phyloP scores from a whole-genome alignment of 1,140 invertebrate species.

The Chymomyza costata region DNA sequence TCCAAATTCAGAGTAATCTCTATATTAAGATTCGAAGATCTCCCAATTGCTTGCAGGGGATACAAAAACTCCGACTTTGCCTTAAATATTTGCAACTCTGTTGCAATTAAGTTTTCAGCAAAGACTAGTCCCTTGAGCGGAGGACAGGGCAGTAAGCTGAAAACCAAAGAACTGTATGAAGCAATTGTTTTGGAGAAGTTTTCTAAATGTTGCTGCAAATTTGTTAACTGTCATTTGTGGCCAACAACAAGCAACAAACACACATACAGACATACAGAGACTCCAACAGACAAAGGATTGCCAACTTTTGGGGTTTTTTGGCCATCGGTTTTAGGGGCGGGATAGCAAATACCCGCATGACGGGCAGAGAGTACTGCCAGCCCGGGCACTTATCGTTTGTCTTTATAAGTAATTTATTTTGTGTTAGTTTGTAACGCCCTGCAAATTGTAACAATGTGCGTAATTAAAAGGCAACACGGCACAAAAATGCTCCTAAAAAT shows the following conservation, averaged over 20 bases:
- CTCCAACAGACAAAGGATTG: conserved; percentile 14
- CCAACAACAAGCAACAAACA: conserved; percentile 22
- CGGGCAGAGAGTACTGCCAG: no score
- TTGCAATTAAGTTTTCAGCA: conserved; percentile 29
- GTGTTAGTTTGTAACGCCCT: conserved; percentile 1
- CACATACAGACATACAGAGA: conserved; percentile 18
- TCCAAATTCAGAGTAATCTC: no score
- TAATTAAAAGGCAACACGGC: conserved; percentile 29
- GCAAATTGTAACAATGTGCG: conserved; percentile 1
- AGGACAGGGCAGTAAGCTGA: no score
- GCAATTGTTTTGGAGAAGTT: conserved; percentile 18
- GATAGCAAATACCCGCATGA: no score
- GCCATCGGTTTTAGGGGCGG: background rate
- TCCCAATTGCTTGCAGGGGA: no score
- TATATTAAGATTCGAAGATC: no score
- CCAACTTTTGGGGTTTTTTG: background rate
- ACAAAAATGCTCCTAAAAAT: conserved; percentile 17
- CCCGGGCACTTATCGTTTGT: background rate
- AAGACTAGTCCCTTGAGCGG: conserved; percentile 1
- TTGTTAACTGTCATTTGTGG: conserved; percentile 42
- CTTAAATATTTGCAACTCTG: no score
- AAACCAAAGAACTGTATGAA: no score
- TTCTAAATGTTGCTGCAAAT: conserved; percentile 38
- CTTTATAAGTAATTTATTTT: conserved; percentile 9
- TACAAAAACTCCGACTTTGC: no score